Evolutionary conservation across 2,888 invertebrate genomes (phyloP).

Genomic region (Mesorhabditis belari): DNA sequence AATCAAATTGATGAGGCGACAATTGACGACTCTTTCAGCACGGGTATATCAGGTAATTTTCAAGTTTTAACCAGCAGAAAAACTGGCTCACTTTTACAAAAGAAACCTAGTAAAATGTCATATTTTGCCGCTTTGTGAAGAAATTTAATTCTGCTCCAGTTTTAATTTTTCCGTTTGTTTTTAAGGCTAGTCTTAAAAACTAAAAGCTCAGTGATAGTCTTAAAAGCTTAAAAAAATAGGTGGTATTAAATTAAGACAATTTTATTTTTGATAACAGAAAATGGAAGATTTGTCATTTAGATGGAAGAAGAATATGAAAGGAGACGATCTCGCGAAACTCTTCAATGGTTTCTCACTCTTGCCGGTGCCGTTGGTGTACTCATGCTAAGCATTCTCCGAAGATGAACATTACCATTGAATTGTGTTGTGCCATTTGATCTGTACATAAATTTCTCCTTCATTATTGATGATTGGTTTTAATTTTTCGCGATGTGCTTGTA

Average conservation of each 20-base stretch:
- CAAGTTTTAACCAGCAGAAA: too few relatives aligned
- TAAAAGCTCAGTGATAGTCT: too few relatives aligned
- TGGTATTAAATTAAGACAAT: too few relatives aligned
- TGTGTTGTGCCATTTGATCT: not conserved
- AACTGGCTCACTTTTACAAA: too few relatives aligned
- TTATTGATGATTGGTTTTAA: too few relatives aligned
- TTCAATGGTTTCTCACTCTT: slow-evolving; percentile 1
- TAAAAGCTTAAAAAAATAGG: too few relatives aligned
- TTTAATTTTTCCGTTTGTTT: not conserved
- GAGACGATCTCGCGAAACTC: slow-evolving; percentile 11
- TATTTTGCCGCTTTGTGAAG: too few relatives aligned
- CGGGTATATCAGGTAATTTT: not conserved
- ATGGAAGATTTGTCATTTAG: too few relatives aligned
- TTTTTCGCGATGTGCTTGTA: too few relatives aligned
- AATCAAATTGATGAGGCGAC: slow-evolving; percentile 31
- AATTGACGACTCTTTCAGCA: slow-evolving; percentile 7
- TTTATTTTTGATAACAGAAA: too few relatives aligned
- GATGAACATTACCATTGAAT: slow-evolving; percentile 2
- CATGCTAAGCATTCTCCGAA: slow-evolving; percentile 7
- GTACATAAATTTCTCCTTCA: not conserved
- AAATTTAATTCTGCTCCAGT: not conserved
- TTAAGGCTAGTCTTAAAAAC: too few relatives aligned
- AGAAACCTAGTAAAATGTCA: too few relatives aligned
- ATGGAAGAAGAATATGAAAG: slow-evolving; percentile 33
- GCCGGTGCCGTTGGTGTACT: slow-evolving; percentile 11